These are phyloP conservation scores for Babyrousa celebensis DNA, from an alignment of 2,797 vertebrate genomes.

Conservation along the genomic window DNA sequence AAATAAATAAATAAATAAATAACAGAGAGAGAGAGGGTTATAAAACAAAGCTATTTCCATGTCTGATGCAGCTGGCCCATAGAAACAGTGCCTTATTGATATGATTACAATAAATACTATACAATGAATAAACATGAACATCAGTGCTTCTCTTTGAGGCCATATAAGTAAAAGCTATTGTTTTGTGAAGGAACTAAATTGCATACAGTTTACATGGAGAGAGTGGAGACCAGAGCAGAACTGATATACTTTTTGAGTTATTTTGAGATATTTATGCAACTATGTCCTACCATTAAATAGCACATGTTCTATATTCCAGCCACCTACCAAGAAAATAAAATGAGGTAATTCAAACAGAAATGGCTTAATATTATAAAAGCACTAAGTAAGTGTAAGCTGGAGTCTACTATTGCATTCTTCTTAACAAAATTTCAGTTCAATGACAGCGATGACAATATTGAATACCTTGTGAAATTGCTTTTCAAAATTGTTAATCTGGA, in stretches of 20 bases:
- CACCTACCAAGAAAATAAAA: neutral
- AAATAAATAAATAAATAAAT: too few relatives aligned
- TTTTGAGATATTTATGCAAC: neutral
- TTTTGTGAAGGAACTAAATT: neutral
- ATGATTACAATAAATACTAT: conserved; percentile 78
- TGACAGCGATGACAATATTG: neutral
- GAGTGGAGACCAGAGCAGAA: neutral
- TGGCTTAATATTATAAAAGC: neutral
- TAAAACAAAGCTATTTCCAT: conserved; percentile 67
- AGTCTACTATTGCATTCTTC: neutral
- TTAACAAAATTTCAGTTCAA: neutral
- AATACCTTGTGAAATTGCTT: neutral
- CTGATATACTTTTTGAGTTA: neutral
- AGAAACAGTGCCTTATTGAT: conserved; percentile 83
- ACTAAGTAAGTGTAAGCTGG: neutral
- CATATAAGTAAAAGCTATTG: conserved; percentile 36
- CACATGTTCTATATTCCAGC: neutral
- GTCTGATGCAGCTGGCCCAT: conserved; percentile 79
- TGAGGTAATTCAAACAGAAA: conserved; percentile 5
- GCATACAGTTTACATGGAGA: neutral
- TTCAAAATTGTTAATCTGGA: neutral
- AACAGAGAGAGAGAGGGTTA: conserved; percentile 12
- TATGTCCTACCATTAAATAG: conserved; percentile 7
- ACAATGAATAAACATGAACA: conserved; percentile 52
- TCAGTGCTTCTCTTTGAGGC: conserved; percentile 33